Evolutionary conservation across 2,113 vertebrate genomes (phyloP).

Genomic region (Stigmatopora argus): DNA sequence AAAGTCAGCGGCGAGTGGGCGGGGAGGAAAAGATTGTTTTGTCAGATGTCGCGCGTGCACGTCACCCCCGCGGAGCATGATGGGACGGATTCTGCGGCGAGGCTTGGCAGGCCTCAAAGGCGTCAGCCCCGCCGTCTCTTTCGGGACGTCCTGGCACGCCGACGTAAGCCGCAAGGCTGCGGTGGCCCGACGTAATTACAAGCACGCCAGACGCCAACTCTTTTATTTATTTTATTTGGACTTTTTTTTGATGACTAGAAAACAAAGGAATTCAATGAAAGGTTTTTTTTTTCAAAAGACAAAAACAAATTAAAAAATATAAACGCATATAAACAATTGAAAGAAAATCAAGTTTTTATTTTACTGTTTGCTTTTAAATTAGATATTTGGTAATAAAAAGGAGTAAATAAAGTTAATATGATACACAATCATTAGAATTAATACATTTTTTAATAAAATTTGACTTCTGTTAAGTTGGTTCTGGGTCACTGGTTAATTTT

Average conservation of each 20-base stretch:
- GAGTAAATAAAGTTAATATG: too few relatives aligned
- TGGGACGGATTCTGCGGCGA: constrained; percentile 61
- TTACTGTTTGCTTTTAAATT: too few relatives aligned
- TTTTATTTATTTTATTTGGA: not conserved
- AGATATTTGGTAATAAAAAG: too few relatives aligned
- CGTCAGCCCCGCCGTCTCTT: constrained; percentile 70
- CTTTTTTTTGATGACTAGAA: not conserved
- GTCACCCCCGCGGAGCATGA: constrained; percentile 65
- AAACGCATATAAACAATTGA: too few relatives aligned
- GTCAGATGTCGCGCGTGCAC: constrained; percentile 72
- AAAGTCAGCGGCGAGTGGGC: constrained; percentile 24
- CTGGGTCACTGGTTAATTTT: too few relatives aligned
- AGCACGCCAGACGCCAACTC: constrained; percentile 41
- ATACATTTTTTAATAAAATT: too few relatives aligned
- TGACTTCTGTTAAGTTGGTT: too few relatives aligned
- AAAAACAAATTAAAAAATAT: too few relatives aligned
- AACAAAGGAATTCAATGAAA: too few relatives aligned
- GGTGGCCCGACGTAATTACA: constrained; percentile 64
- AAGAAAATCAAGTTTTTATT: too few relatives aligned
- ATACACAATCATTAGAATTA: too few relatives aligned
- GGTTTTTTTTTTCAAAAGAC: too few relatives aligned
- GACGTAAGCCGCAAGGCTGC: constrained; percentile 62
- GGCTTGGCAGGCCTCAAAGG: constrained; percentile 69
- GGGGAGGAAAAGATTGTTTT: constrained; percentile 65
- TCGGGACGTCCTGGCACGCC: constrained; percentile 66